These are phyloP conservation scores for Brachyhypopomus occidentalis DNA, from an alignment of 2,113 vertebrate species.

Conservation along the genomic window DNA sequence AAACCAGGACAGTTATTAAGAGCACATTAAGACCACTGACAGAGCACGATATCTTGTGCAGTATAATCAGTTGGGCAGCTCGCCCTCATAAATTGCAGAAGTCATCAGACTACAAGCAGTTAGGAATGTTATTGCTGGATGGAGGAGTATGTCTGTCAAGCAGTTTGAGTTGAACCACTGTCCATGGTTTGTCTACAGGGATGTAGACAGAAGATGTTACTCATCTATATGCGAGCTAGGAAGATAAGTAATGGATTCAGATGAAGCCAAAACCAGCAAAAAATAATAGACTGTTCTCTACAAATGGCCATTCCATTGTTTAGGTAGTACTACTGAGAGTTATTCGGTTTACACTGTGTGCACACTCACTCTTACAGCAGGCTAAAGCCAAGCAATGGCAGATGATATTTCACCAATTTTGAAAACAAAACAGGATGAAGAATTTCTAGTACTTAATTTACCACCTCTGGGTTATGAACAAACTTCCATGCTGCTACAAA, in stretches of 20 bases:
- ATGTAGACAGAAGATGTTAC: neutral
- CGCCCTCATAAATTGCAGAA: conserved; percentile 7
- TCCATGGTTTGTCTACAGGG: neutral
- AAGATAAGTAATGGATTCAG: conserved; percentile 32
- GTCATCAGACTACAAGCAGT: conserved; percentile 26
- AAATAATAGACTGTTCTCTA: conserved; percentile 29
- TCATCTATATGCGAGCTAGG: neutral
- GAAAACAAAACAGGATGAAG: neutral
- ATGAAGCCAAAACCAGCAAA: conserved; percentile 32
- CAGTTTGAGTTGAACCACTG: conserved; percentile 10
- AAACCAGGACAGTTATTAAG: conserved; percentile 9
- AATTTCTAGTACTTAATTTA: conserved; percentile 22
- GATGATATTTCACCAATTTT: neutral
- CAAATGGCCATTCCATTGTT: conserved; percentile 45
- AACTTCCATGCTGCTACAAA: conserved; percentile 6
- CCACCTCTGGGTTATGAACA: conserved; percentile 15
- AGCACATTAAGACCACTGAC: conserved; percentile 13
- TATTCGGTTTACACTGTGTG: neutral
- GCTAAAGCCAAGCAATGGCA: neutral
- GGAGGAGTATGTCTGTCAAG: neutral
- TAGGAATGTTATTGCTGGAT: conserved; percentile 36
- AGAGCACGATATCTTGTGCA: conserved; percentile 8
- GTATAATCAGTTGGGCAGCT: conserved; percentile 22
- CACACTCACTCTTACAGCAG: neutral
- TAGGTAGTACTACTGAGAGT: conserved; percentile 17